Evolutionary conservation across 1,140 invertebrate genomes (phyloP), one percentile per base, ranked within the genome.

Genomic region (Acromyrmex echinatior): DNA sequence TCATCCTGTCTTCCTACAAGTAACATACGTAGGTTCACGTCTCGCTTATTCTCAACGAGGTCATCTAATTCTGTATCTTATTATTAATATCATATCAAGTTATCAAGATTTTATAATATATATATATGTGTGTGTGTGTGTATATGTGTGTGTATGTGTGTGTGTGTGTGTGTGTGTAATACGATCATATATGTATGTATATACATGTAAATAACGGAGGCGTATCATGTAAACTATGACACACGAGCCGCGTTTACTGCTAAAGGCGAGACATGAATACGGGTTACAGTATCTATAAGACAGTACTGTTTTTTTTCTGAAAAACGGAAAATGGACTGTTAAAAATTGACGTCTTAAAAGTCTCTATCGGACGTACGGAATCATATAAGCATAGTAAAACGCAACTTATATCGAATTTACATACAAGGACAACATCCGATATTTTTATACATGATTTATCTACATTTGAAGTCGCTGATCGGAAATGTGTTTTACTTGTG

Each of bases 381-480:
- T 51, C 18, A 56, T 39, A 39, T n/a, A n/a, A 58, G 49, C 31
- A 63, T 63, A 51, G 10, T 49, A 21, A 21, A 53, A 66, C 58
- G 21, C 51, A 80, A 51, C 31, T 31, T 76, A 62, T 31, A 25
- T 45, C 2, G 21, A 35, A 18, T 84, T 63, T 51, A 62, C 35
- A 45, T 84, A 87, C 25, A 28, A 16, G 1, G 39, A 81, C 39
- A 53, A 60, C 14, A n/a, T 31, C 16, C 25, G 14, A 16, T 2
- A 84, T 51, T 63, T 87, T 71, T 87, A 66, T 84, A 84, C 79
- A 87, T 63, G 51, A 76, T 74, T 56, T 84, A 84, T 84, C 76
- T 84, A 87, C 79, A 87, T 85, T 14, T 81, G 31, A 71, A 84
- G n/a, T 82, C 21, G 39, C 31, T 74, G 35, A 81, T 66, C 28